Base-by-base conservation (phyloP, 2,888 invertebrate species). In the Apamea monoglypha region DNA sequence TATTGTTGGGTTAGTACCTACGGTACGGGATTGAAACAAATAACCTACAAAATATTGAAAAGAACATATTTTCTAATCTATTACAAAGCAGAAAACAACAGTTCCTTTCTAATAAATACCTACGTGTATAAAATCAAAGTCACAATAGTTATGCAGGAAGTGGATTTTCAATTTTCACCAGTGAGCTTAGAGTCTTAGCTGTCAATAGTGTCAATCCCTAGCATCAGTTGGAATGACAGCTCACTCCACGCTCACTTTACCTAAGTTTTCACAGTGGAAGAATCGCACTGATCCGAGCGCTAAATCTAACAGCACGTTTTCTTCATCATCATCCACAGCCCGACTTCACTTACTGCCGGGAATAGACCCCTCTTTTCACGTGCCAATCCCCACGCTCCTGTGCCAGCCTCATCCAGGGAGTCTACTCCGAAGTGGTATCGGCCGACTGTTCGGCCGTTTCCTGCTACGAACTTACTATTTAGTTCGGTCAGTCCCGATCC, bases 111-210 rank as follows among this genome's bases (percentile, higher is more conserved):
- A 77, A 74, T 77, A 73, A 75, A 74, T 79, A 82, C 40, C 72
- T 75, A 16, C 64, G 61, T 47, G 80, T 80, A 89, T 69, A 82
- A 80, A 83, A 73, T 80, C 76, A 82, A 87, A 83, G 80, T 61
- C 69, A 78, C 77, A 83, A 86, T 90, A 88, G 86, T 88, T 89
- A 86, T 86, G 85, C 83, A 89, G 78, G 82, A 84, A 87, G 80
- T 78, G n/a, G n/a, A n/a, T n/a, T n/a, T n/a, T n/a, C n/a, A n/a
- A n/a, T n/a, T n/a, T n/a, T n/a, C n/a, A n/a, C n/a, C n/a, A n/a
- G 36, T 36, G 36, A 36, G 36, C 36, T 36, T 36, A 6, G 6
- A 6, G 36, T 5, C n/a, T n/a, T 5, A 36, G 36, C 6, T 6
- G 36, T 36, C 36, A 36, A 6, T 36, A 6, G 36, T 36, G 36